Base-by-base conservation (phyloP, 2,113 vertebrate species). In the Marmota flaviventris region DNA sequence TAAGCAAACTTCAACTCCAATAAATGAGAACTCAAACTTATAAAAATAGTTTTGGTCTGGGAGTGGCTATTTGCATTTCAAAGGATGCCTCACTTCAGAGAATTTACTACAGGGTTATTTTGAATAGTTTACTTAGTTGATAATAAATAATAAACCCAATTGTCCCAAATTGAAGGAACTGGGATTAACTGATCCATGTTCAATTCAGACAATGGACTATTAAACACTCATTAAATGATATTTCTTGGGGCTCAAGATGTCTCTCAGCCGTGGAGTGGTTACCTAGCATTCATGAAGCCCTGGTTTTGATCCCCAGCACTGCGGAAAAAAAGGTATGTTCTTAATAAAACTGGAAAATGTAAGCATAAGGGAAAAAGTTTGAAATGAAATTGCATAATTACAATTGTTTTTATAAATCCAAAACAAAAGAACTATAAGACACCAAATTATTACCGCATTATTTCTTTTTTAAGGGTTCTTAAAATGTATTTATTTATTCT, bases 21-120 rank as follows among this genome's bases (percentile, higher is more conserved):
- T 91, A 94, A 94, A 94, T 75, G 58, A 89, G 77, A 96, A 84
- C 48, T 79, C 56, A 93, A 87, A 96, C 25, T 83, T 95, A 61
- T 67, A 95, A 93, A 96, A 53, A 61, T 51, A 93, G 65, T 77
- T 81, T 70, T 13, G 77, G 16, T 61, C 81, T 83, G 86, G 56
- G 85, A 90, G 79, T 87, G 85, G 45, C 34, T 83, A 82, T 86
- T 72, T 78, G 37, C 77, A 91, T 96, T 95, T 97, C 90, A 95
- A 95, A 95, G 56, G 58, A 85, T 51, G 77, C 14, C 48, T 91
- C 39, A 39, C 29, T 56, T 96, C 72, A 91, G 45, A 75, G 69
- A 91, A 81, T 87, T 90, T 89, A 83, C 32, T 51, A 76, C 37
- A 67, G 27, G 29, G 29, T 87, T 94, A 78, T 92, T 96, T 96